Percentiles rank a stretch among this genome's conserved stretches.
These are phyloP conservation scores for Choloepus hoffmanni DNA, from an alignment of 2,113 vertebrate genomes.

Conservation along the genomic window DNA sequence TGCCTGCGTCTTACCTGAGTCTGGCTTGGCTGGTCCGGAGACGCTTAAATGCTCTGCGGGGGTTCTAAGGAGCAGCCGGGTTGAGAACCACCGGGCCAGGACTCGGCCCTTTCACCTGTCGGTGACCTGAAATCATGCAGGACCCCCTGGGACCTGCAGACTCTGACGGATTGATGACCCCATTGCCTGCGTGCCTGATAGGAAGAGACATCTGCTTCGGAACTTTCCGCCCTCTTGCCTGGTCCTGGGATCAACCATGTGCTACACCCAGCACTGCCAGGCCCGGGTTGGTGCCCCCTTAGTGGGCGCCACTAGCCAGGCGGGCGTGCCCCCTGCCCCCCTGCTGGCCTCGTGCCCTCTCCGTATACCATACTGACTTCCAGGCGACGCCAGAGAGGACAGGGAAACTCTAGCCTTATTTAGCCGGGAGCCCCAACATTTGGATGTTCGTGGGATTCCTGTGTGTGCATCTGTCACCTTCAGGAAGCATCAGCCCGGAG, in stretches of 20 bases:
- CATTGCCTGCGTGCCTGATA: fast-evolving
- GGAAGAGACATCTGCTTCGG: not conserved
- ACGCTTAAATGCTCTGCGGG: not conserved
- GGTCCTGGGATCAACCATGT: not conserved
- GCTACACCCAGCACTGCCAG: not conserved
- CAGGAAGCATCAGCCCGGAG: not conserved
- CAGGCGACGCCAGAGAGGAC: not conserved
- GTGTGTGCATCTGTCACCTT: not conserved
- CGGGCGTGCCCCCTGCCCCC: too few species aligned
- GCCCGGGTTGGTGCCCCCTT: not conserved
- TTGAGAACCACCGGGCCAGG: not conserved
- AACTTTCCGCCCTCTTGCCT: fast-evolving
- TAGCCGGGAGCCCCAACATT: not conserved
- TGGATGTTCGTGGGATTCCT: not conserved
- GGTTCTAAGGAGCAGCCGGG: not conserved
- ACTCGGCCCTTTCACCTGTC: not conserved
- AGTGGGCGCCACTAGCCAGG: not conserved
- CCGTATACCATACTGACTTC: too few species aligned
- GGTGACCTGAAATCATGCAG: not conserved
- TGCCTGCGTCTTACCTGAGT: too few species aligned
- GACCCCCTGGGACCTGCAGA: not conserved
- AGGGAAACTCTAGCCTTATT: too few species aligned
- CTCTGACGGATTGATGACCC: not conserved
- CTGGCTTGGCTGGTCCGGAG: not conserved
- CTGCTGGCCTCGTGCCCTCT: not conserved